Evolutionary conservation across 1,140 invertebrate genomes (phyloP), one percentile per base, ranked within the genome.

Genomic region (Tetramorium alpestre): DNA sequence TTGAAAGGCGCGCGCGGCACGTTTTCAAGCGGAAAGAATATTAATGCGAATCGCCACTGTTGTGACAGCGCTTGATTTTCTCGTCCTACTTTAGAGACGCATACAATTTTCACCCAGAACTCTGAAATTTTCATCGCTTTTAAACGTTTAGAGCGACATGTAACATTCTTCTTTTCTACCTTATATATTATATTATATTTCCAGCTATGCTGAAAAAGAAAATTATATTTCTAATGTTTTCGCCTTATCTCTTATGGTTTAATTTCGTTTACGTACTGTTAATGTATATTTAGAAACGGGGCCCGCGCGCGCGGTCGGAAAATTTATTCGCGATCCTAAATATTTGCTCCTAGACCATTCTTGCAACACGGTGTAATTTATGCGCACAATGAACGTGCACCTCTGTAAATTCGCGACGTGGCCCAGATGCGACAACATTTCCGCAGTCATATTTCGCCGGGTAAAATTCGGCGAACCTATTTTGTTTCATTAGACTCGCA

Each of bases 11-110:
- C 8, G 22, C 8, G 22, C 11, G 16, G 41, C 25, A 54, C 5
- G 33, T 58, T 62, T 28, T 84, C 49, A 11, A 65, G 49, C 64
- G 38, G 64, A 85, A 85, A 54, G 13, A 54, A 75, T 56, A 22
- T 75, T 80, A 88, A 89, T 38, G 28, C 18, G 38, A 85, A 16
- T 64, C 22, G 8, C 11, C 25, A 18, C 10, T 58, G 33, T 58
- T 69, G 41, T 49, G 10, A 49, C 7, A 13, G 16, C 54, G 11
- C 28, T 33, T 60, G 3, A 76, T 28, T 18, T 16, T 3, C 3
- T 0, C 33, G 33, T 3, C 33, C 33, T 33, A 33, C 33, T 33
- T 18, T 54, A 41, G 3, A 67, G 1, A 7, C 8, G 38, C 64
- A 18, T 4, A 67, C 2, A 44, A 22, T n/a, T 65, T 41, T 41